Conservation (phyloP, 2,888 invertebrate genomes). For the Himalopsyche japonica region DNA sequence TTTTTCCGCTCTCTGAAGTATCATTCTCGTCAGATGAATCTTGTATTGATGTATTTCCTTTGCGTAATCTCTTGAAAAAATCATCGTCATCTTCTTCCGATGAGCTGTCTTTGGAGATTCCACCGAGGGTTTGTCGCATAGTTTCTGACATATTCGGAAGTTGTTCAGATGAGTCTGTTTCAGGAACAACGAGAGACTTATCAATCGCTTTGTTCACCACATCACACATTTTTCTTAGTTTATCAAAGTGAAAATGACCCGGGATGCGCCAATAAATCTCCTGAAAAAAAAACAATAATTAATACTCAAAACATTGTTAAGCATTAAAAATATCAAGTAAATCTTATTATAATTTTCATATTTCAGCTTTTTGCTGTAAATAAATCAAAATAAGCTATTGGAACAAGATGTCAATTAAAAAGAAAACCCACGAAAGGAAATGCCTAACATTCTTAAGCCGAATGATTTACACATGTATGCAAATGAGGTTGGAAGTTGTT, state of each 20-base stretch:
- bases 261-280: conserved; percentile 90
- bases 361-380: no score
- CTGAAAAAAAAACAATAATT: conserved; percentile 49
- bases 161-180: conserved; percentile 28
- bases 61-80: conserved; percentile 24
- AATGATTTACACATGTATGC: no score
- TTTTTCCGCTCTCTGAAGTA: neutral
- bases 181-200: conserved; percentile 52
- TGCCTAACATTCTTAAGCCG: no score
- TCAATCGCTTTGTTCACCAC: conserved; percentile 62
- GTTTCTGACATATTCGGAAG: conserved; percentile 2
- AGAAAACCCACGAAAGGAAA: no score
- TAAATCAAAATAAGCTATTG: no score
- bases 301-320: no score
- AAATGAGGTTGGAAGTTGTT: no score
- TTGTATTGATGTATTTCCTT: neutral
- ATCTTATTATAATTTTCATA: neutral
- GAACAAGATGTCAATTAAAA: no score
- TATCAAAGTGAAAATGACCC: conserved; percentile 59
- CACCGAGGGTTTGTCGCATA: neutral
- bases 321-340: neutral
- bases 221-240: conserved; percentile 61
- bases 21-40: neutral
- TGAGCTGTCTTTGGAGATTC: neutral
- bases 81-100: conserved; percentile 35